Evolutionary conservation across 2,888 invertebrate species (phyloP), one percentile per base, ranked within the genome.

Genomic region (Tigriopus californicus): DNA sequence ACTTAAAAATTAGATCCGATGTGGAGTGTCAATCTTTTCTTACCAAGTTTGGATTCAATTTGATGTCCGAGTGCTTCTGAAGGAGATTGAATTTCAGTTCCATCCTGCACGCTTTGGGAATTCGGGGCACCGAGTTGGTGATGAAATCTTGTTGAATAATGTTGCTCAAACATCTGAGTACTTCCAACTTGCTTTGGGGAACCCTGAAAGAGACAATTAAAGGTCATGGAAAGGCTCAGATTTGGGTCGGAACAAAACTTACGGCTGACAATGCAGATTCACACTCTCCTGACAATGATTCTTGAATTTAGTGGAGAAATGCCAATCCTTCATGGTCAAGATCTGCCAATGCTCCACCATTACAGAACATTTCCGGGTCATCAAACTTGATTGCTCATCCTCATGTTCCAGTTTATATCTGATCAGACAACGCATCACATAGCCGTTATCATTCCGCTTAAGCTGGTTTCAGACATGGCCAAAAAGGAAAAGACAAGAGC

Each of bases 311-410:
- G 83, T 85, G 1, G 86, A 88, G 70, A 95, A 97, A 66, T 83
- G 83, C 71, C 89, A 92, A 72, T 90, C 89, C 71, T 92, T 89
- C 64, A 97, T 70, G 2, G 89, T 84, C 62, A 94, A 85, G 62
- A 94, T 85, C 73, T 98, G 97, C 69, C 94, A 92, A 74, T 98
- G 97, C 73, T 97, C 95, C 55, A 98, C 84, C 62, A 91, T 90
- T 42, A 87, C 86, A 63, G 84, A 78, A 71, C 97, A 97, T 71
- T 91, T 89, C 66, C 88, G 83, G 70, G 89, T 89, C 49, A 49
- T 49, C 33, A 33, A 8, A 33, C 33, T 33, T 8, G 33, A 33
- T 5, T 3, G 33, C 5, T 13, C 15, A 20, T 49, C 49, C 11
- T 15, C 12, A 11, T 44, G 44, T 11, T 44, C 44, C 3, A 15